Base-by-base conservation (phyloP, 2,888 invertebrate genomes). In the Drosophila eohydei region DNA sequence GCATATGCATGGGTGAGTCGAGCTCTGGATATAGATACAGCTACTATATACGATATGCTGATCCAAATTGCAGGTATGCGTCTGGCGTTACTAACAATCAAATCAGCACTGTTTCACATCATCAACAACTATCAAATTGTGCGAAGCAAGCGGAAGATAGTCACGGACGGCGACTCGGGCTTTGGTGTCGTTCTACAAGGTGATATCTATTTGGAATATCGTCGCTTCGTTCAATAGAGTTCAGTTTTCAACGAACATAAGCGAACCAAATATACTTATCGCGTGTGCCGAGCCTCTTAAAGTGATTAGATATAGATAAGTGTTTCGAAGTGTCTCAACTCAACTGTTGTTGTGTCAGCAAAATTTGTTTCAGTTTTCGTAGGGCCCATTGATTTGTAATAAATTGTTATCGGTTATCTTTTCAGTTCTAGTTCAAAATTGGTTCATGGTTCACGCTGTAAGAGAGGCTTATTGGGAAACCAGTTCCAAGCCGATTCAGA, bases 1-100 rank as follows among this genome's bases (percentile, higher is more conserved):
- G 92, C 11, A 88, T 88, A 4, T 92, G 92, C 73, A 83, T 89
- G 66, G 92, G 92, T 55, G 11, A 32, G 30, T 21, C 32, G 11
- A 16, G 9, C 6, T 28, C 9, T 11, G n/a, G 28, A 14, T 21
- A n/a, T 30, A 2, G 21, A 21, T 0, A 21, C 11, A 21, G 4
- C 16, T 41, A 21, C 14, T 41, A 32, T 30, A 57, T 11, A 14
- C 40, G 3, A 26, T 16, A 4, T 30, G 12, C n/a, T 7, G 50
- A 0, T 8, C 9, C 36, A 12, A 12, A 14, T 50, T 11, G 14
- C 9, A 91, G 91, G 91, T 11, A 78, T 80, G 71, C 82, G 80
- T 16, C 43, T 91, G 68, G 91, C 80, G 11, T 32, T 79, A 41
- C 40, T 91, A 6, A 87, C 90, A 1, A 48, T 86, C 6, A 91